These are phyloP conservation scores for Hybos culiciformis DNA, from an alignment of 2,888 invertebrate species.

Conservation along the genomic window DNA sequence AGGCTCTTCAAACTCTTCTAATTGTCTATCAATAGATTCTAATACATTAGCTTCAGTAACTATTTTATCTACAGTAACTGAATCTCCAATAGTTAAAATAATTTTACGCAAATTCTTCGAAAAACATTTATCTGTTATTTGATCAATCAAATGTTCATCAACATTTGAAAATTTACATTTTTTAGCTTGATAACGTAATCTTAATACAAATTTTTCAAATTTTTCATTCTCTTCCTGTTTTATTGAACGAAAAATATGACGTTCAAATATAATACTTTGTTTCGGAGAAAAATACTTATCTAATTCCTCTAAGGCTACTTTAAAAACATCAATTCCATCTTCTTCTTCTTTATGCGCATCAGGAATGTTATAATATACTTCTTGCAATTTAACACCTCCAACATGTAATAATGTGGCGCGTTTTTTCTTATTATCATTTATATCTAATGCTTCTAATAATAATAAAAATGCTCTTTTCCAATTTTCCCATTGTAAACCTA, in stretches of 20 bases:
- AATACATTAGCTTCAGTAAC: slow-evolving; percentile 10
- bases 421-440: slow-evolving; percentile 5
- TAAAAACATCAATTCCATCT: slow-evolving; percentile 40
- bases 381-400: slow-evolving; percentile 8
- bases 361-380: slow-evolving; percentile 8
- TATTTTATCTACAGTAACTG: slow-evolving; percentile 8
- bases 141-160: slow-evolving; percentile 19
- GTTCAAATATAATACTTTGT: slow-evolving; percentile 20
- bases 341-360: slow-evolving; percentile 4
- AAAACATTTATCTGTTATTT: slow-evolving; percentile 18
- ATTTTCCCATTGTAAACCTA: slow-evolving; percentile 6
- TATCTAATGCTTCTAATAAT: slow-evolving; percentile 6
- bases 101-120: slow-evolving; percentile 14
- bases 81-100: slow-evolving; percentile 8
- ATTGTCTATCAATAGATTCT: slow-evolving; percentile 6
- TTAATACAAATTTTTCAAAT: slow-evolving; percentile 21
- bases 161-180: slow-evolving; percentile 21
- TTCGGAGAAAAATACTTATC: no score
- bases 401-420: slow-evolving; percentile 6
- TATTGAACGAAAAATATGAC: slow-evolving; percentile 21
- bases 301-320: slow-evolving; percentile 41
- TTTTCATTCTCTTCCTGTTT: slow-evolving; percentile 19
- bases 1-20: slow-evolving; percentile 8
- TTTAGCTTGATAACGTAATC: slow-evolving; percentile 20
- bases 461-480: no score